Base-by-base conservation (phyloP, 2,797 vertebrate genomes). In the Austrolebias charrua region DNA sequence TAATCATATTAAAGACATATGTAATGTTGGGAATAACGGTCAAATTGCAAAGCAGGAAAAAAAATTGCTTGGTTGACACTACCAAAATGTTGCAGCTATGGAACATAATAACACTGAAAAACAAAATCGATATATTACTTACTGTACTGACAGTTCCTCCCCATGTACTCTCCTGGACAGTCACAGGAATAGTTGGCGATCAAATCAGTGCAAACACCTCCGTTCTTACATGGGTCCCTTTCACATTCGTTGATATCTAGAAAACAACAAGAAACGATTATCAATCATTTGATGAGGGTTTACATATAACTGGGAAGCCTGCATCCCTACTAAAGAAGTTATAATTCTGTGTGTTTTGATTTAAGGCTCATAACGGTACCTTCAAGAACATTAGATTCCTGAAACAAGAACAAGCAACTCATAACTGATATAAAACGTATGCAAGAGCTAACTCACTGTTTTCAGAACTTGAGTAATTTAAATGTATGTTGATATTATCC, bases 161-260 rank as follows among this genome's bases (percentile, higher is more conserved):
- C 97, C 97, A 98, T 98, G 91, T 96, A 99, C 92, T 99, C 97
- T 1, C 97, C 97, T 0, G 96, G 96, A 71, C 97, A 99, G 77
- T 98, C 97, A 59, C 97, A 99, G 65, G 97, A 98, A 82, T 99
- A 99, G 88, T 99, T 99, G 73, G 97, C 97, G 82, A 97, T 92
- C 6, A 95, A 91, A 79, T 99, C 97, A 47, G 96, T 99, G 83
- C 97, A 99, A 79, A 98, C 93, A 44, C 97, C 97, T n/a, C 95
- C 94, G 50, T 99, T 98, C 91, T 93, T 98, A 89, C 97, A 99
- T 0, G 97, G 97, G 47, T 95, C 94, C 10, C 92, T 90, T 89
- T 98, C 97, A 62, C 97, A 99, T 92, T 99, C 97, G 73, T 99
- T 99, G 70, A 98, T 92, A 89, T 99, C 97, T 99, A 57, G 46